Conservation (phyloP, 2,888 invertebrate species). For the Melinopterus prodromus region DNA sequence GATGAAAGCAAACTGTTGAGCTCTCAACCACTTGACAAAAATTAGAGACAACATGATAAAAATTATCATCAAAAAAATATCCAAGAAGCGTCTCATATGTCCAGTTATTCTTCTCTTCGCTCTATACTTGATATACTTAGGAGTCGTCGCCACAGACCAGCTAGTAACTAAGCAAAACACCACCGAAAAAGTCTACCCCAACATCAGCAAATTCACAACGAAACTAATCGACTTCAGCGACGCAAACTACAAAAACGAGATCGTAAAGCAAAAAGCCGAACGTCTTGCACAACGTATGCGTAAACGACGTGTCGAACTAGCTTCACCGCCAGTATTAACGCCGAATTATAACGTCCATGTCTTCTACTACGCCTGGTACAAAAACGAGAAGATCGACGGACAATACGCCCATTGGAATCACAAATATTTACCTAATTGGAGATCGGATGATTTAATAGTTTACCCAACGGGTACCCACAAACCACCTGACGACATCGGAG, state of each 20-base stretch:
- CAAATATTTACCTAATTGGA: constrained; percentile 54
- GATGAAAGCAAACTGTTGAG: neutral
- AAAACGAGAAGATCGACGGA: constrained; percentile 51
- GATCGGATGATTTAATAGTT: constrained; percentile 55
- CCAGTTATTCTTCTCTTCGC: neutral
- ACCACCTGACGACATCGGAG: constrained; percentile 65
- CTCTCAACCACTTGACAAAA: neutral
- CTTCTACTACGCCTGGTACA: constrained; percentile 58
- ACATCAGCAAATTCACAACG: neutral
- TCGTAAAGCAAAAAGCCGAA: constrained; percentile 49
- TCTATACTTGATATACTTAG: neutral
- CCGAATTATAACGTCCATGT: constrained; percentile 53
- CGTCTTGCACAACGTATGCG: constrained; percentile 48
- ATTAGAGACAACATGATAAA: neutral
- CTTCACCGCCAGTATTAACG: constrained; percentile 48
- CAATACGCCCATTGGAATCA: constrained; percentile 56
- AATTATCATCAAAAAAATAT: neutral
- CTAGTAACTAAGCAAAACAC: too few relatives aligned
- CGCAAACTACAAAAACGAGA: constrained; percentile 46
- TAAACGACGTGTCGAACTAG: constrained; percentile 44
- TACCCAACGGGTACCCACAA: constrained; percentile 62
- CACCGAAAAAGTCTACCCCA: neutral
- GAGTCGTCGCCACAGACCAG: neutral
- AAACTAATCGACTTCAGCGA: constrained; percentile 21
- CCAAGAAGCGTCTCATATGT: neutral